These are phyloP conservation scores for Casuarius casuarius DNA, from an alignment of 2,113 vertebrate species.

Conservation along the genomic window DNA sequence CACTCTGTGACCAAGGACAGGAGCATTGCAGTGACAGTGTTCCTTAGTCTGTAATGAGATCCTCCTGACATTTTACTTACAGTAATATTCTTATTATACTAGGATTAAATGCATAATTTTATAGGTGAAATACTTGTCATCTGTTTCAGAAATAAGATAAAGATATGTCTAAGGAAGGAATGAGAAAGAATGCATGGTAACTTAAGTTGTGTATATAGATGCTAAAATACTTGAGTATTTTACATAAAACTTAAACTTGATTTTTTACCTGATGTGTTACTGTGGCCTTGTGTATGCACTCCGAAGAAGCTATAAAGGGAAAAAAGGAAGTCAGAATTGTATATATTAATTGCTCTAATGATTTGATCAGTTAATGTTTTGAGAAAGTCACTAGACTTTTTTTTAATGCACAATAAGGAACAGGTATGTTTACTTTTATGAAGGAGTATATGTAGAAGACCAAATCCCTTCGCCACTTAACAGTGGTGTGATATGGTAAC, in stretches of 20 bases:
- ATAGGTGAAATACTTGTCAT: background rate
- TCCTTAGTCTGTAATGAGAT: background rate
- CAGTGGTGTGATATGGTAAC: background rate
- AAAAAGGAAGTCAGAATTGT: slow-evolving; percentile 5
- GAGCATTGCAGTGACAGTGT: background rate
- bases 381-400: background rate
- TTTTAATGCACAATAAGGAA: background rate
- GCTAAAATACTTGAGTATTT: slow-evolving; percentile 56
- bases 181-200: background rate
- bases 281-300: slow-evolving; percentile 30
- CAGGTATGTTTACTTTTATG: background rate
- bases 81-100: background rate
- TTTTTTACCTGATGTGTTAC: slow-evolving; percentile 33
- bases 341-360: background rate
- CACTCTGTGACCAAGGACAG: background rate
- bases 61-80: background rate
- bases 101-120: background rate
- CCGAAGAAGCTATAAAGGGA: slow-evolving; percentile 28
- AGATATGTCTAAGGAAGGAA: background rate
- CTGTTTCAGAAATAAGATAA: background rate
- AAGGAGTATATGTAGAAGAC: slow-evolving; percentile 4
- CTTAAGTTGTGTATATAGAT: slow-evolving; percentile 19
- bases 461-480: background rate
- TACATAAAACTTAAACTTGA: slow-evolving; percentile 46
- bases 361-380: background rate